These are phyloP conservation scores for Crotalus tigris DNA, from an alignment of 2,113 vertebrate species.

Conservation along the genomic window DNA sequence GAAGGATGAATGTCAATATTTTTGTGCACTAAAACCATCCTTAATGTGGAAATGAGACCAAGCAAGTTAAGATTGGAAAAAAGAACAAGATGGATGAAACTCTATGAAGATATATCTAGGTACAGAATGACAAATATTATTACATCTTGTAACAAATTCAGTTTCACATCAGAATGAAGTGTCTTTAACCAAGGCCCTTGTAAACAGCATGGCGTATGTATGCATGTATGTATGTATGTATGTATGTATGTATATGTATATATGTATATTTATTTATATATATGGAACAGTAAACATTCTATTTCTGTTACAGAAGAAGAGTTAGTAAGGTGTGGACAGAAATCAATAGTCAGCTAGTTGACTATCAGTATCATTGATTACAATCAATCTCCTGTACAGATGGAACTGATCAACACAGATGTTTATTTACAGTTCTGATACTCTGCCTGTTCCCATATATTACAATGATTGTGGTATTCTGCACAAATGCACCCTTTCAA, in stretches of 20 bases:
- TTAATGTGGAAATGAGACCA: neutral
- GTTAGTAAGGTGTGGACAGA: slow-evolving; percentile 53
- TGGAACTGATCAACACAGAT: slow-evolving; percentile 5
- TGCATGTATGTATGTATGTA: too few species aligned
- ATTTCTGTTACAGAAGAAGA: slow-evolving; percentile 51
- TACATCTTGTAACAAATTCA: neutral
- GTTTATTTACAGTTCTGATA: neutral
- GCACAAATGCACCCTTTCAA: neutral
- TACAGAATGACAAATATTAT: neutral
- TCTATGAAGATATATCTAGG: neutral
- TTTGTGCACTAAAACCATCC: neutral
- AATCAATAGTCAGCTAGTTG: slow-evolving; percentile 48
- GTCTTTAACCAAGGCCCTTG: too few species aligned
- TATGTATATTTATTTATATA: neutral
- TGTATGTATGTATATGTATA: slow-evolving; percentile 36
- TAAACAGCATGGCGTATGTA: too few species aligned
- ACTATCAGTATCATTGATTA: slow-evolving; percentile 36
- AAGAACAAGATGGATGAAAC: neutral
- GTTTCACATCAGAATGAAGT: neutral
- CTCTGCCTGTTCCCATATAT: neutral
- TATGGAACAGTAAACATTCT: slow-evolving; percentile 55
- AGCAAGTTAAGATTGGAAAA: neutral
- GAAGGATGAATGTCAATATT: neutral
- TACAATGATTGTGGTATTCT: neutral
- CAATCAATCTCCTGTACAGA: slow-evolving; percentile 17